Evolutionary conservation across 53 echinoderm and acorn worm genomes (phyloP).

Genomic region (Echinometra lucunter): DNA sequence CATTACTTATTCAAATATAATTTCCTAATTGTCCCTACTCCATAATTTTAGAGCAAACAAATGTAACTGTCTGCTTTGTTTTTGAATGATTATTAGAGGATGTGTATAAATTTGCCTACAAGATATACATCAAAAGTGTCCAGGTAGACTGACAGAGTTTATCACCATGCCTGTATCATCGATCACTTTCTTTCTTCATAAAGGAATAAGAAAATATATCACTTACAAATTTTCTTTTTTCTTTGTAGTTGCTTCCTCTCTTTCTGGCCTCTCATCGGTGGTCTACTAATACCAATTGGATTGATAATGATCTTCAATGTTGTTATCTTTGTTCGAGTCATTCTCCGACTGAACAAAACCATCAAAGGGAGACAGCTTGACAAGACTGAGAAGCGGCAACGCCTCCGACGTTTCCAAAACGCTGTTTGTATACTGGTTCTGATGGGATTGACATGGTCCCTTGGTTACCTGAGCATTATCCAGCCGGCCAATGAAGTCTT

Average conservation of each 20-base stretch:
- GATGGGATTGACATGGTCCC: conserved; percentile 50
- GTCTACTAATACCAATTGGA: conserved; percentile 23
- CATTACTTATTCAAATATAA: no score
- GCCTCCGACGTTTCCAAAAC: conserved; percentile 47
- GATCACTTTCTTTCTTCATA: no score
- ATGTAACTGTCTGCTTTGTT: no score
- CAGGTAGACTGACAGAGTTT: no score
- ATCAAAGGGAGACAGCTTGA: neutral
- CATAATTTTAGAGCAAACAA: no score
- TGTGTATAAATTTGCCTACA: no score
- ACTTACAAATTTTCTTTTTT: neutral
- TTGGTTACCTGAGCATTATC: conserved; percentile 56
- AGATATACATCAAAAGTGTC: no score
- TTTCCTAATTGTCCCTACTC: no score
- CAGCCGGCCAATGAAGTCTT: neutral
- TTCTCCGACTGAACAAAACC: conserved; percentile 49
- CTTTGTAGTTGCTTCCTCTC: neutral
- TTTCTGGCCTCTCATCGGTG: conserved; percentile 46
- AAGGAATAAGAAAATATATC: no score
- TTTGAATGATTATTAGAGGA: no score
- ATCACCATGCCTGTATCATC: no score
- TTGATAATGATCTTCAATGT: conserved; percentile 58
- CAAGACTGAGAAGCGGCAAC: conserved; percentile 22
- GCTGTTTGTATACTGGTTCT: conserved; percentile 43
- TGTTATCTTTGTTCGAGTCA: conserved; percentile 26